Base-by-base conservation (phyloP, 2,113 vertebrate species). In the Rhabdornis inornatus region DNA sequence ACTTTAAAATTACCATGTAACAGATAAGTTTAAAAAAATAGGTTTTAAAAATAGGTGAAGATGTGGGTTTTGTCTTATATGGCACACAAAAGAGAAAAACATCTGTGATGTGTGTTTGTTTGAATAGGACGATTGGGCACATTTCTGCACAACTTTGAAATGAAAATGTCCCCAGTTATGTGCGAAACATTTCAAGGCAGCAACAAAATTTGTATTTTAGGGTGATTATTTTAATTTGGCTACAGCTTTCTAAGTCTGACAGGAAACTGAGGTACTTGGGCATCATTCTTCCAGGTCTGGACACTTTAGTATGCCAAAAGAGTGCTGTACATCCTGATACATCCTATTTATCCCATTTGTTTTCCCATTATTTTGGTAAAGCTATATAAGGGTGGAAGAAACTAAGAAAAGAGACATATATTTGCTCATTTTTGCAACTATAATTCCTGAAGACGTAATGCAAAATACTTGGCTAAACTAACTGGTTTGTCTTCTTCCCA, bases 101-200 rank as follows among this genome's bases (percentile, higher is more conserved):
- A 31, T 3, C 8, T 11, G 3, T n/a, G 11, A 55, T 44, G 3
- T 7, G 2, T 12, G 1, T 40, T 52, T 47, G 2, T 49, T 87
- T 79, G 39, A 68, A 16, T 52, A 68, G 11, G 27, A 63, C 0
- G 3, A 40, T 4, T 75, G 23, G 15, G 9, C 7, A 71, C 87
- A 59, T 31, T 60, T 76, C 11, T 75, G 9, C 13, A 35, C 69
- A 10, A 55, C 6, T 75, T 63, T 55, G 27, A 60, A 77, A 76
- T 15, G 3, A 71, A 76, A 59, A 55, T 42, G 5, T 64, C 6
- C 8, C 23, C 55, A 22, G 0, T 53, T 37, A 44, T 16, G 9
- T 57, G 13, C 49, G 28, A 57, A 13, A 22, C 4, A 28, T 63
- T 80, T 66, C 14, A 89, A 55, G 63, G 23, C 11, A 83, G 6